Evolutionary conservation across 2,113 vertebrate genomes (phyloP).

Genomic region (Myrmophylax atrothorax): DNA sequence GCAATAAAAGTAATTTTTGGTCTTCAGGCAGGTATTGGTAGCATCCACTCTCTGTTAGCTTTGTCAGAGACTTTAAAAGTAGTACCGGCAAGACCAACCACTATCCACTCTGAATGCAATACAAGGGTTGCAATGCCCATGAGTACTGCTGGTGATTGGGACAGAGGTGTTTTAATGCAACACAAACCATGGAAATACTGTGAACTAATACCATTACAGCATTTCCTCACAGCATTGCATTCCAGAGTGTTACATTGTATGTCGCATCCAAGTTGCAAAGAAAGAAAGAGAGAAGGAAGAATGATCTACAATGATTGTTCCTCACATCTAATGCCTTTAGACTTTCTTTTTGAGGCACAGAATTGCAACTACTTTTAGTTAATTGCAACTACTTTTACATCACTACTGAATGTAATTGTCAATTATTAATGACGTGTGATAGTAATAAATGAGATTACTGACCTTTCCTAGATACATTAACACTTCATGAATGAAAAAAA

Average conservation of each 20-base stretch:
- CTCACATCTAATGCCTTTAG: background rate
- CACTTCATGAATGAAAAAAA: background rate
- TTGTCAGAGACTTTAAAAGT: background rate
- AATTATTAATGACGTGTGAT: background rate
- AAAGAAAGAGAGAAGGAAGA: background rate
- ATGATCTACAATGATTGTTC: background rate
- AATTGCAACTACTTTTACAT: no score
- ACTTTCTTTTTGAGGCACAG: background rate
- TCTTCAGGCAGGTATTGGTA: background rate
- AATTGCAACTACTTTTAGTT: background rate
- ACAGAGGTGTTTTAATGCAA: background rate
- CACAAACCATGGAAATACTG: background rate
- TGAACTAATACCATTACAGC: background rate
- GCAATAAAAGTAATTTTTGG: background rate
- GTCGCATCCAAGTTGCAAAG: background rate
- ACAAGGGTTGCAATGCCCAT: rapidly evolving
- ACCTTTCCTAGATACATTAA: background rate
- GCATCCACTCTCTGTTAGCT: background rate
- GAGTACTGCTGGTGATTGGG: background rate
- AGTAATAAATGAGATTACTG: background rate
- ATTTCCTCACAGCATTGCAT: background rate
- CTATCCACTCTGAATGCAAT: background rate
- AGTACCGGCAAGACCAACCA: background rate
- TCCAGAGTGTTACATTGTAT: background rate
- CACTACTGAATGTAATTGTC: background rate